These are phyloP conservation scores for Meiosimyza decipiens DNA, from an alignment of 2,888 invertebrate species.

Conservation along the genomic window DNA sequence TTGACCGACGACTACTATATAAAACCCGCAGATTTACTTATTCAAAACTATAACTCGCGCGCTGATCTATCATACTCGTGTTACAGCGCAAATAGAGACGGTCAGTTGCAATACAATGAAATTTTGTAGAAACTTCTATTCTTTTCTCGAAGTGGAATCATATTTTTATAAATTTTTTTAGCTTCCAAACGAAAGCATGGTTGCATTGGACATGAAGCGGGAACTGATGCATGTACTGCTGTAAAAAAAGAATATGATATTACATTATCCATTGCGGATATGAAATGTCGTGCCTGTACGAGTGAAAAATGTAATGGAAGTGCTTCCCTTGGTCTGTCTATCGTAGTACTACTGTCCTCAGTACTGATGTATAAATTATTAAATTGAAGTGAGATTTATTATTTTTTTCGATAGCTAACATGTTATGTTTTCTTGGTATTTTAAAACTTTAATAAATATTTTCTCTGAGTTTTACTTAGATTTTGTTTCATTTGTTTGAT, in stretches of 20 bases:
- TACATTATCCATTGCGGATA: not conserved
- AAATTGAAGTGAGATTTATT: too few relatives aligned
- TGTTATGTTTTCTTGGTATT: too few relatives aligned
- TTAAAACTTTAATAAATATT: too few relatives aligned
- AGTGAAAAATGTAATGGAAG: conserved; percentile 54
- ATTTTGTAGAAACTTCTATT: not conserved
- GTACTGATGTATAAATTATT: conserved; percentile 11
- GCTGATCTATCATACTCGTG: conserved; percentile 45
- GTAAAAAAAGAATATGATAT: conserved; percentile 30
- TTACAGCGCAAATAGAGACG: conserved; percentile 47
- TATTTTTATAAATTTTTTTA: conserved; percentile 22
- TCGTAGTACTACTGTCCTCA: conserved; percentile 43
- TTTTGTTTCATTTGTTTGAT: too few relatives aligned
- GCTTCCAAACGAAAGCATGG: conserved; percentile 47
- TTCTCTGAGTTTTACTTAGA: too few relatives aligned
- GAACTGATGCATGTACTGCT: conserved; percentile 41
- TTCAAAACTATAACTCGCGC: conserved; percentile 52
- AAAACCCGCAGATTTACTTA: conserved; percentile 46
- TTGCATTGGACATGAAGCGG: conserved; percentile 48
- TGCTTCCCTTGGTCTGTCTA: conserved; percentile 45
- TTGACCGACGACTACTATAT: not conserved
- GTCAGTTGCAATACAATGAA: conserved; percentile 26
- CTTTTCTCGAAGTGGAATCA: not conserved
- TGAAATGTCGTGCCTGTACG: conserved; percentile 49
- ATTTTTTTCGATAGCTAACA: too few relatives aligned